These are phyloP conservation scores for Eumeta japonica DNA, from an alignment of 1,140 invertebrate species.

Conservation along the genomic window DNA sequence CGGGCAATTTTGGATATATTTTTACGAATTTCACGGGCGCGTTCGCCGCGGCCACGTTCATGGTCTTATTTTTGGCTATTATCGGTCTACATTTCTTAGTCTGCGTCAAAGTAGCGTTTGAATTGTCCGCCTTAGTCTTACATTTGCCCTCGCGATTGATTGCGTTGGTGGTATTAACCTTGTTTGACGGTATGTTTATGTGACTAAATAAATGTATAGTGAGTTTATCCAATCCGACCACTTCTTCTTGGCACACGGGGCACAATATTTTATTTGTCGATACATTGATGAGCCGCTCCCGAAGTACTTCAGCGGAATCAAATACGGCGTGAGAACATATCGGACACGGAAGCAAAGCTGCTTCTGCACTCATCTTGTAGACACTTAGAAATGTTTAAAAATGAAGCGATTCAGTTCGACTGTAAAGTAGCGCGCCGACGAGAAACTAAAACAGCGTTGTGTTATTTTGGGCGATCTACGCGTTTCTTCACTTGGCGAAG, in stretches of 20 bases:
- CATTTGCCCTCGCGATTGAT: conserved; percentile 11
- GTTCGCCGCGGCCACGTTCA: conserved; percentile 15
- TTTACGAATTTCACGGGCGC: conserved; percentile 46
- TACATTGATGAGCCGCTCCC: conserved; percentile 70
- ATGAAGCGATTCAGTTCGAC: conserved; percentile 7
- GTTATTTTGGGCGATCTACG: conserved; percentile 44
- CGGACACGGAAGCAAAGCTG: conserved; percentile 69
- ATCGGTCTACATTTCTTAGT: conserved; percentile 26
- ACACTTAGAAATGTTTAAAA: too few species aligned
- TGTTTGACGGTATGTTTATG: conserved; percentile 28
- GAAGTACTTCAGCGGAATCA: conserved; percentile 65
- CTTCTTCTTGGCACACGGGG: conserved; percentile 72
- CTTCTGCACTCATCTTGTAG: conserved; percentile 57
- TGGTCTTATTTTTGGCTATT: conserved; percentile 40
- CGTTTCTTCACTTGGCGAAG: conserved; percentile 37
- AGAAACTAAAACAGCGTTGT: conserved; percentile 35
- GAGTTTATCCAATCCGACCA: conserved; percentile 78
- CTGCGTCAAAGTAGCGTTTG: conserved; percentile 13
- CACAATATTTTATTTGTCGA: conserved; percentile 72
- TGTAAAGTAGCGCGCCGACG: conserved; percentile 18
- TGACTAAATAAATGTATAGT: conserved; percentile 81
- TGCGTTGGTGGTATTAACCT: conserved; percentile 12
- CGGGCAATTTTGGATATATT: conserved; percentile 45
- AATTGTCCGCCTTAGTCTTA: conserved; percentile 16
- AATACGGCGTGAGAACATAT: conserved; percentile 74